phyloP scores from a whole-genome alignment of 2,797 vertebrate genomes.

The Ara ararauna region DNA sequence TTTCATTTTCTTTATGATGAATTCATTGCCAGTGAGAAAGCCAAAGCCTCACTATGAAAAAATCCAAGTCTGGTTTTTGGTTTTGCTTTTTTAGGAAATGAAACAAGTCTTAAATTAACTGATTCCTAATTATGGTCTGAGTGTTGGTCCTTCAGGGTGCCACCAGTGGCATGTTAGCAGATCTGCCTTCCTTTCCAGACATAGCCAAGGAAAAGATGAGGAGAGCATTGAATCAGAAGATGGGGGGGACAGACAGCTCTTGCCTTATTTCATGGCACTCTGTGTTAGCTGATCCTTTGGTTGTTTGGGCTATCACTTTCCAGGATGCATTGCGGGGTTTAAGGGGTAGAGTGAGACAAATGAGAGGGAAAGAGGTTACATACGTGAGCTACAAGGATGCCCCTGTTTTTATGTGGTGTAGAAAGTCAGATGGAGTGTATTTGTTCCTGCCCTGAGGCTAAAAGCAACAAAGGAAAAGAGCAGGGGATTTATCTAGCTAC shows the following conservation, averaged over 20 bases:
- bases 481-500: slow-evolving; percentile 20
- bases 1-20: neutral
- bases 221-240: neutral
- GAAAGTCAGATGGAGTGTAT: neutral
- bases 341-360: neutral
- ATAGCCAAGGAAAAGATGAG: neutral
- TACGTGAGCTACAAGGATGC: neutral
- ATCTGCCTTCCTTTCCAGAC: neutral
- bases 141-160: neutral
- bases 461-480: neutral
- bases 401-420: neutral
- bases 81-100: neutral
- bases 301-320: neutral
- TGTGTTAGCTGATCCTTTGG: neutral
- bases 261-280: neutral
- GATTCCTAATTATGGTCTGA: neutral
- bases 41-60: slow-evolving; percentile 4
- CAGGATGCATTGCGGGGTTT: neutral
- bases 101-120: neutral
- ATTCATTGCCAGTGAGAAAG: neutral
- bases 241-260: neutral
- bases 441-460: slow-evolving; percentile 6
- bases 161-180: neutral
- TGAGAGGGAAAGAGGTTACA: neutral
- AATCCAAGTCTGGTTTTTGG: neutral